Evolutionary conservation across 2,797 vertebrate genomes (phyloP), one percentile per base, ranked within the genome.

Genomic region (Lycodopsis pacificus): DNA sequence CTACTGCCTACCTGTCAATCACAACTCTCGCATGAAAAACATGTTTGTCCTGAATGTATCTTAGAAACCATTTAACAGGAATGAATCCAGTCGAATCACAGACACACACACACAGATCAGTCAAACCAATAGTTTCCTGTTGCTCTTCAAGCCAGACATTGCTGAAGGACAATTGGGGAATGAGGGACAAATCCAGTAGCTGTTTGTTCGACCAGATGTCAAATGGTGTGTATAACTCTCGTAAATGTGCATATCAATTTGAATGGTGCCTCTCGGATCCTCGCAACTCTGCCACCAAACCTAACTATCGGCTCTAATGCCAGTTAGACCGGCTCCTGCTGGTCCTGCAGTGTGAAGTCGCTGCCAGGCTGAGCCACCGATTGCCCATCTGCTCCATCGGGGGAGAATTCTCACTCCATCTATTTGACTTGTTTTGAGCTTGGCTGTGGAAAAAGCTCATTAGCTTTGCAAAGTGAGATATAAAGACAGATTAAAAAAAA

Each of bases 331-430:
- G 15, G 82, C 75, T 88, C 87, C 85, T 91, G 87, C 91, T 90
- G 86, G 83, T 86, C 86, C 81, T 89, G 79, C 84, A 87, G 90
- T 84, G 90, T 89, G 87, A 89, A 90, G 89, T 74, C 76, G 68
- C 77, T 94, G 93, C 91, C 94, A 94, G 92, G 86, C 91, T 90
- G 90, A 92, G 91, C 91, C 90, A 90, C 86, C 84, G 80, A 92
- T 89, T 82, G 89, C 87, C 94, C 94, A 95, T 94, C 94, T 95
- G 94, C 87, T 95, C 89, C 83, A 88, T 83, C 73, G 63, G 90
- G 90, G 76, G 82, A 91, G 81, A 90, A 86, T 87, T 90, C 87
- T 90, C 90, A 88, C 89, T 91, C 91, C 89, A 91, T 91, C 84
- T 87, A 87, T 91, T 87, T 89, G 83, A 90, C 87, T 93, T 87